Evolutionary conservation across 1,140 invertebrate species (phyloP), one percentile per base, ranked within the genome.

Genomic region (Hycleus phaleratus): DNA sequence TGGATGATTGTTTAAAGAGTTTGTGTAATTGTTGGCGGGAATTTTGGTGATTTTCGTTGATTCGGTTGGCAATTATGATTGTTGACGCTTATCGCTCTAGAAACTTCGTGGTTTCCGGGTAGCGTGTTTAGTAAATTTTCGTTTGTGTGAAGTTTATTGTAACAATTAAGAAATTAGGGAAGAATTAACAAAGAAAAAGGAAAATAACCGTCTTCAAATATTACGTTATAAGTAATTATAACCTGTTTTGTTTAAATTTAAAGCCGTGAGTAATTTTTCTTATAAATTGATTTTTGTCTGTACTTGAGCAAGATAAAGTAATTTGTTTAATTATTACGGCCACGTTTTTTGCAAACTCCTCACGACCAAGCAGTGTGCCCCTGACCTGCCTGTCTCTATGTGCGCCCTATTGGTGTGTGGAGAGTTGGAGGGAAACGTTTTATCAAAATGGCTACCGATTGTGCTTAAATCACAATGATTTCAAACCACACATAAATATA

Each of bases 341-440:
- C 10, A 53, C 9, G 24, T 58, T 62, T 56, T 39, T 43, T 46
- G 11, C 11, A 40, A 26, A 50, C 47, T 43, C 26, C 38, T 12
- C 25, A 24, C 9, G 12, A 46, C 8, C 39, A 56, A 43, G 48
- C 56, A 42, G 40, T 7, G 40, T 18, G 40, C 40, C 9, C 3
- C 38, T 7, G 38, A 39, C 38, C 10, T 39, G 38, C 38, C 10
- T 39, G 38, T 39, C 6, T 39, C 10, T 6, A 7, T 39, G 38
- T 39, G 6, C 10, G 10, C 38, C 6, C 6, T 6, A 39, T 39
- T 18, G 18, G 38, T 10, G 10, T 39, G 40, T n/a, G 11, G 40
- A 42, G 61, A 57, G 49, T 62, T 66, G 66, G 64, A 68, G 65
- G 65, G 65, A 68, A 67, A 63, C 60, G 58, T 64, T 54, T 10